Evolutionary conservation across 2,797 vertebrate species (phyloP), one percentile per base, ranked within the genome.

Genomic region (Mus spretus): DNA sequence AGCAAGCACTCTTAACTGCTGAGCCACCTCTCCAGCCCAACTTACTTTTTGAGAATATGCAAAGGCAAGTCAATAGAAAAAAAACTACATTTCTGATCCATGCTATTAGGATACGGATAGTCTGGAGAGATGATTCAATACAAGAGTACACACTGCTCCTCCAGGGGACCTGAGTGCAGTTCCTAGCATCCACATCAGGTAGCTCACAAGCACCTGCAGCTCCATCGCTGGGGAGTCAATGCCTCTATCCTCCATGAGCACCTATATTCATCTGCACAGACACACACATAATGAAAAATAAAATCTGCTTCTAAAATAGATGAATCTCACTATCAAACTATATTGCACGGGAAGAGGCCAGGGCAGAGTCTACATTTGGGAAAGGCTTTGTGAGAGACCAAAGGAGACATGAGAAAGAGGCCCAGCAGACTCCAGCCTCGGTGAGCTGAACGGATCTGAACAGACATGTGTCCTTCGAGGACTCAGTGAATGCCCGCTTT

Each of bases 391-490:
- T 11, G 2, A 15, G 31, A 70, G 26, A 74, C 15, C 4, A 15
- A 34, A 53, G 63, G 17, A 70, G 59, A 15, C 4, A 1, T 47
- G 55, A 50, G 65, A 19, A 61, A 47, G 26, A 6, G 31, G 50
- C 70, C 61, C n/a, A 0, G 2, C 0, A n/a, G 34, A 55, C 5
- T 0, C 1, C 34, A 1, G 3, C 1, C 50, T 50, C 26, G 0
- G 0, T 8, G 79, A 81, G 63, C 2, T 0, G 22, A 4, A 11
- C 0, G 0, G 11, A 1, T 44, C 5, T 37, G 6, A 19, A 12
- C 11, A 19, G 84, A 11, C 1, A 20, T 8, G 5, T 14, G n/a
- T 57, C 22, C 59, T 24, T 65, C 37, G 90, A 13, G 20, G 47
- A 31, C 1, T 47, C 85, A 7, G 24, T 26, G 2, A 10, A 0